Base-by-base conservation (phyloP, 2,888 invertebrate genomes). In the Orthosia gothica region DNA sequence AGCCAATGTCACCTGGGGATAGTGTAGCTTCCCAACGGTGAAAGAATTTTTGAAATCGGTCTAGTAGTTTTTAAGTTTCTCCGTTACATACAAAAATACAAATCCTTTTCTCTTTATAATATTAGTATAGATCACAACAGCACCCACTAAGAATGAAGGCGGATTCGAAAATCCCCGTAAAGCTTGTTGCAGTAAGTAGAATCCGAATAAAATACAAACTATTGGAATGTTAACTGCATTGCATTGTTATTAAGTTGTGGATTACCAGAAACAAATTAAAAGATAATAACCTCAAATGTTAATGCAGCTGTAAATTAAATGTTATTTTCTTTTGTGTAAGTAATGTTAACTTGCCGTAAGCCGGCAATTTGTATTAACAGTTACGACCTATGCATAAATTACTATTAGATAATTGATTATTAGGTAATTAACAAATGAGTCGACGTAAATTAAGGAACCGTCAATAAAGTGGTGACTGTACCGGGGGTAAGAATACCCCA, bases 241-340 rank as follows among this genome's bases (percentile, higher is more conserved):
- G 16, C 73, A 69, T 45, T 55, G 63, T 55, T 23, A 64, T 55
- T 59, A 23, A 52, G 55, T 40, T 57, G 54, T 75, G 62, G 68
- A 74, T n/a, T 52, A 80, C 40, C 50, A 62, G 50, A 76, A 81
- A 72, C 63, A 50, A 70, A 76, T 79, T 63, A 52, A 59, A 67
- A 63, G 50, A 54, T 59, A 71, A 76, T 69, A 68, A 69, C 12
- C 50, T 49, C 15, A 20, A 81, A 80, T 76, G 67, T 79, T 66
- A 70, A 68, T n/a, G 16, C 83, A 71, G 45, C 61, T 80, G 58
- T 75, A 69, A 75, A 32, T 75, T 26, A 74, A 65, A 63, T 68
- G 59, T 74, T 70, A 61, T 59, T 58, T 70, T n/a, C 47, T 40
- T 69, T 69, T 62, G 55, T 26, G 32, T 49, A 32, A 66, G 32